Conservation (phyloP, 1,140 invertebrate genomes). For the Drosophila tristis region DNA sequence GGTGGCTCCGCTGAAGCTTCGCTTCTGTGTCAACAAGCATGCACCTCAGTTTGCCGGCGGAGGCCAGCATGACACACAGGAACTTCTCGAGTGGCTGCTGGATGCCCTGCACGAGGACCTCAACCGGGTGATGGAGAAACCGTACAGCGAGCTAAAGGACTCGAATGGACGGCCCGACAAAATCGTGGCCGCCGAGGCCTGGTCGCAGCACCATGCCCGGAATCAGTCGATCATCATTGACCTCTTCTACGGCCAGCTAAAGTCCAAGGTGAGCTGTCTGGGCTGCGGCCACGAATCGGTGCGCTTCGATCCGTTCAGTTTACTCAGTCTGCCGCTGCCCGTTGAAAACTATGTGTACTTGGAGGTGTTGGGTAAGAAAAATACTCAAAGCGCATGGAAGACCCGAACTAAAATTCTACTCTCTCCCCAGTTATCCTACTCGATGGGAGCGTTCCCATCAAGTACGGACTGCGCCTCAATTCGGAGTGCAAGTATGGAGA, state of each 20-base stretch:
- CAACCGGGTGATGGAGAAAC: slow-evolving; percentile 88
- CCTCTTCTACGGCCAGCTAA: slow-evolving; percentile 95
- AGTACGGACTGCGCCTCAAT: slow-evolving; percentile 92
- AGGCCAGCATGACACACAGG: slow-evolving; percentile 95
- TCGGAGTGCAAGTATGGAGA: slow-evolving; percentile 91
- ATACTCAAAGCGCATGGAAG: slow-evolving; percentile 15
- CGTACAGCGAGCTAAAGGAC: slow-evolving; percentile 91
- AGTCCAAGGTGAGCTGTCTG: slow-evolving; percentile 92
- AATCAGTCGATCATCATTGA: slow-evolving; percentile 95
- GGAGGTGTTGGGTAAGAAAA: slow-evolving; percentile 88
- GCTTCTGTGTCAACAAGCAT: slow-evolving; percentile 93
- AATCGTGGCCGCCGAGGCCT: slow-evolving; percentile 91
- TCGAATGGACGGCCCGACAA: slow-evolving; percentile 91
- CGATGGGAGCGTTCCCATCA: slow-evolving; percentile 91
- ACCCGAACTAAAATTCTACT: not conserved
- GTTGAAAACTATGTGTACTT: slow-evolving; percentile 91
- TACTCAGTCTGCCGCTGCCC: slow-evolving; percentile 93
- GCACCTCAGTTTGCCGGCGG: slow-evolving; percentile 93
- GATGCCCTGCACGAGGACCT: slow-evolving; percentile 96
- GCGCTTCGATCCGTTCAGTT: slow-evolving; percentile 95
- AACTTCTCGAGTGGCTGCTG: slow-evolving; percentile 93
- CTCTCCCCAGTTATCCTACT: slow-evolving; percentile 87
- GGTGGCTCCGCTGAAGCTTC: slow-evolving; percentile 92
- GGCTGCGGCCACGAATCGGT: slow-evolving; percentile 92
- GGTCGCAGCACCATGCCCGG: slow-evolving; percentile 91